Evolutionary conservation across 2,113 vertebrate genomes (phyloP), one percentile per base, ranked within the genome.

Genomic region (Helogale parvula): DNA sequence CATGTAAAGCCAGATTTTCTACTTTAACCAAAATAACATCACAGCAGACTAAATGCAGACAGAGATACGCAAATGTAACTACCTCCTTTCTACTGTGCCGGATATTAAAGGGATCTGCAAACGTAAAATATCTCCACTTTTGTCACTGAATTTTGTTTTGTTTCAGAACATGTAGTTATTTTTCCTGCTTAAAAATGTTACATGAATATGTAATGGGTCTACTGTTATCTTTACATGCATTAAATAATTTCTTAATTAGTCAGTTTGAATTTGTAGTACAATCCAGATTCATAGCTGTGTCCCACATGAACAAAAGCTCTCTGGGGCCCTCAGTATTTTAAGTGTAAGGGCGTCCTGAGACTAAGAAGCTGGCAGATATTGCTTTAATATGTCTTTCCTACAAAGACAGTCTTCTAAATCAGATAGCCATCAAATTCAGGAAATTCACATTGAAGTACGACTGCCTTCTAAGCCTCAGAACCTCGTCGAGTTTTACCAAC

Each of bases 221-320:
- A 50, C 4, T 82, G 23, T 33, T 92, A 57, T 63, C 90, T 89
- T 96, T 45, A 96, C 35, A 89, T 69, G 38, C 81, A 80, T 80
- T 85, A 88, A 16, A 66, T 16, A 72, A 16, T 19, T 74, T 54
- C 79, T 82, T 11, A 50, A 33, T 47, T 68, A 80, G 12, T 45
- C 8, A 27, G 45, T 41, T 80, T 85, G 31, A 89, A 65, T 52
- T 85, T 94, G 74, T 57, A 82, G 88, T 23, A 57, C 12, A 89
- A 74, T 89, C 68, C 66, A 84, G 35, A 66, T 12, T 80, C 31
- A 87, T 16, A 80, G 52, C 38, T 31, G 0, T 80, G 84, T 66
- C 4, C 10, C 10, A 82, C 9, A 66, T 85, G 85, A 65, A 94
- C 6, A 23, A 47, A 91, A 93, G 21, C 11, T 93, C 85, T 85